Evolutionary conservation across 2,888 invertebrate species (phyloP), one percentile per base, ranked within the genome.

Genomic region (Nymphalis urticae): DNA sequence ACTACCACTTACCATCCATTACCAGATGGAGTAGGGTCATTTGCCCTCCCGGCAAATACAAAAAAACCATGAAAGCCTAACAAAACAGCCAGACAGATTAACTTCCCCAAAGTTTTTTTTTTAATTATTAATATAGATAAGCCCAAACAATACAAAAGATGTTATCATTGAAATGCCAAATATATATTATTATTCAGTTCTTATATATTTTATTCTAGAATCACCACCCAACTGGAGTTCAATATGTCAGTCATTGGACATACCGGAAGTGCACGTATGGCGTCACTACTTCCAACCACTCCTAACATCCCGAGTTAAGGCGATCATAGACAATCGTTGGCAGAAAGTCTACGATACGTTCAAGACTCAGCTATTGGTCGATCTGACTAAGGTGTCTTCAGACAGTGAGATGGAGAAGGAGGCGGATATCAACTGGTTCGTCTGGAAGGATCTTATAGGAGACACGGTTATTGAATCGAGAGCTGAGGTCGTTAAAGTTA

Each of bases 221-320:
- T 90, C 94, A 2, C 94, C 95, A 0, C 80, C 89, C 53, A 94
- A 95, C 77, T 96, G 96, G 95, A 86, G 89, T 5, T 81, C 85
- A 13, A 93, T 96, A 54, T 95, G 95, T 81, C 83, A 89, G 17
- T 93, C 94, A 5, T 87, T 95, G 0, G 90, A 93, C 68, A 87
- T 96, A 19, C 90, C 90, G 0, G 88, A 86, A 21, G 85, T 86
- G 2, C 95, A 95, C 74, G 95, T 96, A 9, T 97, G 96, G 95
- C 93, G 94, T 53, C 93, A 94, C 73, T 95, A 95, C 80, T 97
- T 96, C 86, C 95, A 96, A 82, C 95, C 95, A 0, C 83, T 96
- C 9, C 88, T 97, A 48, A 96, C 96, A n/a, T 86, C 93, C 50
- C 92, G 97, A 53, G 95, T 95, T 16, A 94, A 94, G 77, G 90